A percentile compares a stretch with the other conserved stretches of the same genome.
These are phyloP conservation scores for Paracentrotus lividus DNA, from an alignment of 53 echinoderm and acorn worm genomes.

Conservation along the genomic window DNA sequence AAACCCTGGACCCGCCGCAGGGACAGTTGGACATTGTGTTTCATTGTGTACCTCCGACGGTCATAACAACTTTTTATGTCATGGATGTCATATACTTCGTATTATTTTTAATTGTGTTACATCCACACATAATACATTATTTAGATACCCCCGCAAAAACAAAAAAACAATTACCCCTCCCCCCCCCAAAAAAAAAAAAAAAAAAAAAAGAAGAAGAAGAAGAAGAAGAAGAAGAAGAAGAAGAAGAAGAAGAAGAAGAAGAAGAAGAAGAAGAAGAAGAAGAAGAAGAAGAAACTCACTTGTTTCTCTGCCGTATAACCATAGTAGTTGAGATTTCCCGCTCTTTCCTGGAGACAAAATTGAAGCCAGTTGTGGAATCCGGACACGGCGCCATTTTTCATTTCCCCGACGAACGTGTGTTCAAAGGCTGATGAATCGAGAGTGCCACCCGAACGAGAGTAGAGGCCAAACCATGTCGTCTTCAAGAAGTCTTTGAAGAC, in stretches of 20 bases:
- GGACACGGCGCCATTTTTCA: constrained; percentile 78
- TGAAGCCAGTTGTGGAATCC: constrained; percentile 95
- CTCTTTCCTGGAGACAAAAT: constrained; percentile 78
- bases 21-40: too few relatives aligned
- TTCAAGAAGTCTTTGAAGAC: constrained; percentile 42
- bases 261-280: background rate
- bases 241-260: background rate
- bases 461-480: constrained; percentile 44
- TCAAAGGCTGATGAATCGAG: constrained; percentile 88
- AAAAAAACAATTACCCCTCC: too few relatives aligned
- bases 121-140: too few relatives aligned
- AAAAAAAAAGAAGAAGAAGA: background rate
- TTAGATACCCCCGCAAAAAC: too few relatives aligned
- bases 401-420: constrained; percentile 88
- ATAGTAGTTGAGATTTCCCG: constrained; percentile 82
- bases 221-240: background rate
- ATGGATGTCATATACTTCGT: too few relatives aligned
- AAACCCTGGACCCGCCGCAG: too few relatives aligned
- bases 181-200: too few relatives aligned
- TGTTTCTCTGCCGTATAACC: constrained; percentile 75
- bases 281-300: constrained; percentile 56
- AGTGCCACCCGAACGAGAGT: constrained; percentile 43
- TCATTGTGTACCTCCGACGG: too few relatives aligned
- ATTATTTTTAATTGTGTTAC: too few relatives aligned
- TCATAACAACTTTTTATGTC: too few relatives aligned